phyloP scores from a whole-genome alignment of 2,113 vertebrate genomes.

The Eptesicus fuscus region DNA sequence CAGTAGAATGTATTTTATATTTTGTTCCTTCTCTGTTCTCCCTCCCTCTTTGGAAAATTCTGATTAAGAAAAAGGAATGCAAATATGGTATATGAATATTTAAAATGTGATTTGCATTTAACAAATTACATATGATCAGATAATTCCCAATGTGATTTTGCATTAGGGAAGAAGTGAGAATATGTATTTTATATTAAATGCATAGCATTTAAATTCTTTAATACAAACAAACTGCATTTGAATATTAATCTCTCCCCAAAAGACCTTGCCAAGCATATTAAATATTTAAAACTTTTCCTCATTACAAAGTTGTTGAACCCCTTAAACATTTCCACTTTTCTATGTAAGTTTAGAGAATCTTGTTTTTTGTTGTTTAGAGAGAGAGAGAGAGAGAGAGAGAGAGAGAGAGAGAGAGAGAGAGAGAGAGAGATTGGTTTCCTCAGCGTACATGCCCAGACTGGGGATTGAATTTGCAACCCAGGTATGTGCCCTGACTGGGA shows the following conservation, averaged over 20 bases:
- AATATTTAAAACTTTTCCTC: conserved; percentile 64
- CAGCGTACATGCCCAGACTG: too few relatives aligned
- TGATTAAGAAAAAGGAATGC: conserved; percentile 52
- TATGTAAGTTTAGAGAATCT: conserved; percentile 27
- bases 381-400: too few relatives aligned
- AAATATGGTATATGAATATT: conserved; percentile 74
- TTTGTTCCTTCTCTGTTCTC: conserved; percentile 11
- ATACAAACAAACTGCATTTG: conserved; percentile 72
- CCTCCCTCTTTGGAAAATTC: conserved; percentile 48
- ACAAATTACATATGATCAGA: conserved; percentile 70
- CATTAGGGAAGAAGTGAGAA: conserved; percentile 60
- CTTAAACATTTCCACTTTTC: conserved; percentile 30
- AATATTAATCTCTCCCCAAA: conserved; percentile 63
- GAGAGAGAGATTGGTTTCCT: neutral
- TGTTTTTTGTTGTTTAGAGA: neutral
- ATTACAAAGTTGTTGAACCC: conserved; percentile 44
- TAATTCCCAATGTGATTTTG: conserved; percentile 65
- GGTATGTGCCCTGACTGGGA: too few relatives aligned
- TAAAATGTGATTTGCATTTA: conserved; percentile 72
- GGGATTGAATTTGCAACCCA: too few relatives aligned
- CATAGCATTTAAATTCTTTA: conserved; percentile 74
- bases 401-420: neutral
- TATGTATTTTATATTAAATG: conserved; percentile 73
- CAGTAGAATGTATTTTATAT: conserved; percentile 28
- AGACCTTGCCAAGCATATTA: conserved; percentile 59